These are phyloP conservation scores for Himalopsyche tibetana DNA, from an alignment of 2,888 invertebrate species.

Conservation along the genomic window DNA sequence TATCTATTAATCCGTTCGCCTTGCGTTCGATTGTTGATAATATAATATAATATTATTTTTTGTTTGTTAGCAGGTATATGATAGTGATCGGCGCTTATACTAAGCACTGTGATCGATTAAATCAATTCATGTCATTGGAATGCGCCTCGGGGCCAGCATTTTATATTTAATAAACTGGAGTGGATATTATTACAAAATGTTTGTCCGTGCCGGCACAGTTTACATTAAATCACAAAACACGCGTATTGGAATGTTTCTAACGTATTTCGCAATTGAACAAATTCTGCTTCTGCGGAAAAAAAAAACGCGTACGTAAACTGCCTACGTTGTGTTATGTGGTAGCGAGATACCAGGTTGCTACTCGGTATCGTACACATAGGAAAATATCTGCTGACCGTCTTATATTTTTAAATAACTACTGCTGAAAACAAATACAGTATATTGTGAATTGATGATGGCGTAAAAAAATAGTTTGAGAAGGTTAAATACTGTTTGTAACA, in stretches of 20 bases:
- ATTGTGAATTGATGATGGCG: too few species aligned
- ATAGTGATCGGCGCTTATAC: not conserved
- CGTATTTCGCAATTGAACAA: constrained; percentile 17
- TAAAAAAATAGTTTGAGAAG: too few species aligned
- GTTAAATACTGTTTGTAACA: too few species aligned
- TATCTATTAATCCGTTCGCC: not conserved
- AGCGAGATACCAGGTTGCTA: too few species aligned
- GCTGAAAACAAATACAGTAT: too few species aligned
- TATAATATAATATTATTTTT: not conserved
- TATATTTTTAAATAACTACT: too few species aligned
- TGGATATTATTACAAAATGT: not conserved
- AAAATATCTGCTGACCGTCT: too few species aligned
- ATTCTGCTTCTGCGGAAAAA: not conserved
- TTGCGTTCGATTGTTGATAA: not conserved
- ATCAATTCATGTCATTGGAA: constrained; percentile 4
- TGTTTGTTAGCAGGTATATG: not conserved
- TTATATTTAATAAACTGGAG: constrained; percentile 11
- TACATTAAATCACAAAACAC: constrained; percentile 19
- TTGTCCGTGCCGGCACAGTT: not conserved
- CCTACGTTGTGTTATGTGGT: not conserved
- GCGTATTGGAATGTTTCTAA: not conserved
- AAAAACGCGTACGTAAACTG: not conserved
- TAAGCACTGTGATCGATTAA: not conserved
- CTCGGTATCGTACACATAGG: too few species aligned
- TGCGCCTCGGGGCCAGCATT: not conserved